A percentile compares a stretch with the other conserved stretches of the same genome.
These are phyloP conservation scores for Penelope pileata DNA, from an alignment of 2,113 vertebrate genomes.

Conservation along the genomic window DNA sequence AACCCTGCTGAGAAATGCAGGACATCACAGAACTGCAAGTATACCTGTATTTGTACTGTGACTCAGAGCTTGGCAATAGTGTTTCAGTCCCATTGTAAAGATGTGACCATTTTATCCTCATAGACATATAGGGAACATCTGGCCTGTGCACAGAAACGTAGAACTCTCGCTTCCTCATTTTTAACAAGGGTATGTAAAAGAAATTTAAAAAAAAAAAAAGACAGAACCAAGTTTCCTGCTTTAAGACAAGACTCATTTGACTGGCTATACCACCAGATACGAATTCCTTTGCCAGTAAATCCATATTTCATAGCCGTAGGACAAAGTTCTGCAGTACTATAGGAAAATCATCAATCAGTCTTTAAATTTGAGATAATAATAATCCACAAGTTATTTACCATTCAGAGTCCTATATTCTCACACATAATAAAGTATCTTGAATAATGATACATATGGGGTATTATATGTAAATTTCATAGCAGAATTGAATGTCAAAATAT, in stretches of 20 bases:
- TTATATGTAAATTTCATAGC: neutral
- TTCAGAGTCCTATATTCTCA: neutral
- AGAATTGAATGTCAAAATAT: neutral
- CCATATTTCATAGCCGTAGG: neutral
- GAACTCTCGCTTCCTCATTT: neutral
- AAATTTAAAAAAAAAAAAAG: neutral
- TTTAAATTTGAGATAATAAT: neutral
- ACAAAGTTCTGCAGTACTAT: neutral
- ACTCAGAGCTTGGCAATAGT: neutral
- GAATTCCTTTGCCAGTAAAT: neutral
- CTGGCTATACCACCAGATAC: neutral
- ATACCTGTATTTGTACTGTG: neutral
- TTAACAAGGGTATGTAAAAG: neutral
- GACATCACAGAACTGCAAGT: neutral
- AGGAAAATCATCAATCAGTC: neutral
- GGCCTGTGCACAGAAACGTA: neutral
- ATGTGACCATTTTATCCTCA: neutral
- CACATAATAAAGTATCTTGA: neutral
- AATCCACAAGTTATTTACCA: neutral
- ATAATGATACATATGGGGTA: neutral
- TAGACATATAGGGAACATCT: neutral
- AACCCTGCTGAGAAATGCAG: neutral
- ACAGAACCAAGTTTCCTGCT: neutral
- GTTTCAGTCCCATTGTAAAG: neutral
- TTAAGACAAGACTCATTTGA: neutral